Evolutionary conservation across 2,113 vertebrate species (phyloP), one percentile per base, ranked within the genome.

Genomic region (Cyrtonyx montezumae): DNA sequence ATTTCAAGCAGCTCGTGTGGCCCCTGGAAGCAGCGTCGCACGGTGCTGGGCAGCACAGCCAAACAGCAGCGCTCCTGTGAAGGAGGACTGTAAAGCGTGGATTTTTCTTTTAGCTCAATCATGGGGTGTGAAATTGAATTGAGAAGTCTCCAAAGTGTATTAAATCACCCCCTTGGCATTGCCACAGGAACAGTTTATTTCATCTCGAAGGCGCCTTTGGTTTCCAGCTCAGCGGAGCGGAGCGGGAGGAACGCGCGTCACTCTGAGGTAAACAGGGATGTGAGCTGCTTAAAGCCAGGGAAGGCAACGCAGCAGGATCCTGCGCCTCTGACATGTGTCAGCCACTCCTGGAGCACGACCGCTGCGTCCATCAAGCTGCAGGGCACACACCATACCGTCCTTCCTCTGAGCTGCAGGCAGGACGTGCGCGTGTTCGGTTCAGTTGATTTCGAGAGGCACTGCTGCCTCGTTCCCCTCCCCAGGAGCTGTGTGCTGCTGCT

Each of bases 131-230:
- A 97, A 96, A 91, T 94, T 94, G 90, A 97, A 96, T 90, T 88
- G 94, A 95, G 97, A 94, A 86, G 28, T 91, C 92, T 92, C 89
- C 93, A 79, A 91, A 96, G 93, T 90, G 26, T 91, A 96, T 96
- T 96, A 92, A 94, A 94, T 81, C 61, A 89, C 65, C 65, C 87
- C 86, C 76, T 82, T 92, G 94, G 88, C 90, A 91, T 70, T 93
- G 92, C 94, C 93, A 93, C 79, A 81, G 94, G 90, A 90, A 88
- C 91, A 94, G 86, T 97, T 97, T 94, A 89, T 92, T 90, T 87
- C 86, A 55, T 97, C 96, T 95, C 95, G 96, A 96, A 97, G 94
- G 91, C 95, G 91, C 71, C 92, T 94, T 84, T 76, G 88, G 93
- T 97, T 97, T 92, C 91, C 96, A 92, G 94, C 73, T 89, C 87